phyloP scores from a whole-genome alignment of 2,113 vertebrate genomes.

The Conger conger region DNA sequence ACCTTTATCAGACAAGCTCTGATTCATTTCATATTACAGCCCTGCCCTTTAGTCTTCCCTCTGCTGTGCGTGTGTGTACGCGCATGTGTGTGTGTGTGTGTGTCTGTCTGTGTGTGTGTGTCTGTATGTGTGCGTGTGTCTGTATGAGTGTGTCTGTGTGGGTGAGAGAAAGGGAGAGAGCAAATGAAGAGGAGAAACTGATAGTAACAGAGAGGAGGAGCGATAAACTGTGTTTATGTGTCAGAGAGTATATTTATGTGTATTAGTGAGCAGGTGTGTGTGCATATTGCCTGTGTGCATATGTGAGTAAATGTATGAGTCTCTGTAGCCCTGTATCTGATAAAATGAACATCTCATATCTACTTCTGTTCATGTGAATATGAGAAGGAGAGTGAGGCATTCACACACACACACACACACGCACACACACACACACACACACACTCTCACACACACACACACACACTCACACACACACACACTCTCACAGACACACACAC shows the following conservation, averaged over 20 bases:
- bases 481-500: no score
- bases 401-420: no score
- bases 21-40: background rate
- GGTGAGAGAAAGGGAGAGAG: background rate
- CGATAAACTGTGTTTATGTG: no score
- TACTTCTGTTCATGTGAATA: background rate
- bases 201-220: no score
- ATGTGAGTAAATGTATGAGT: background rate
- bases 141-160: background rate
- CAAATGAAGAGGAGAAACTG: no score
- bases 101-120: background rate
- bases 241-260: no score
- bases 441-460: no score
- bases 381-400: slow-evolving; percentile 23
- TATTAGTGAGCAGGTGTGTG: no score
- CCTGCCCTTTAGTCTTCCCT: background rate
- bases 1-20: background rate
- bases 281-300: background rate
- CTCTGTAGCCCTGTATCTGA: no score
- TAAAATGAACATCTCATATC: background rate
- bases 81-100: background rate
- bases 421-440: no score
- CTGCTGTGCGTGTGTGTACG: background rate
- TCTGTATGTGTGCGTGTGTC: background rate
- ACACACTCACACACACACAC: no score